Evolutionary conservation across 2,113 vertebrate genomes (phyloP).

Genomic region (Mustelus asterias): DNA sequence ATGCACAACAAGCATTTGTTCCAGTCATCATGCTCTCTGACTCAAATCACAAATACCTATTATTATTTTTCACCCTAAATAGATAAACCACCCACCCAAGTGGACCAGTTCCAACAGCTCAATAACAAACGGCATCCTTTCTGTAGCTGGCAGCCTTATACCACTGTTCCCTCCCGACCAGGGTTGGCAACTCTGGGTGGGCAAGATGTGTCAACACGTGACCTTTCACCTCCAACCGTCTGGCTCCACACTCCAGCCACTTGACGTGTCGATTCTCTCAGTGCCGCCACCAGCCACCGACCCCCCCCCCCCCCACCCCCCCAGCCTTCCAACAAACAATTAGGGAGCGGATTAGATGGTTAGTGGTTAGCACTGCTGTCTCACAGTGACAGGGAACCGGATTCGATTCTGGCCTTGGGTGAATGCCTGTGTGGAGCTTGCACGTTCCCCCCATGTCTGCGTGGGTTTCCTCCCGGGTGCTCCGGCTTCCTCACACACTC

Average conservation of each 20-base stretch:
- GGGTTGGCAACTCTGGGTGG: not conserved
- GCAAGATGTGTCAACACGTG: not conserved
- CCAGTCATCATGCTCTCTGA: not conserved
- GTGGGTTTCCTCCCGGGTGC: no score
- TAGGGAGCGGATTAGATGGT: not conserved
- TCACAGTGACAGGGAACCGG: no score
- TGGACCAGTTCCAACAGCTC: not conserved
- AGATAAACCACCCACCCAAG: not conserved
- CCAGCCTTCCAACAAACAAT: not conserved
- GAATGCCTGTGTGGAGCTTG: no score
- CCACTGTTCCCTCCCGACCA: not conserved
- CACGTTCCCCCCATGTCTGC: no score
- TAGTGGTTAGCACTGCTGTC: no score
- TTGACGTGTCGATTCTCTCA: not conserved
- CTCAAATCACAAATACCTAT: slow-evolving; percentile 2
- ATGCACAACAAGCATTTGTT: not conserved
- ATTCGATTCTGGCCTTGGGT: no score
- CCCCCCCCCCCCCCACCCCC: no score
- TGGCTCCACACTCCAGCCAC: not conserved
- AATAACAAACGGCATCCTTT: not conserved
- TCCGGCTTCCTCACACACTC: no score
- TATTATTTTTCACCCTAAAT: slow-evolving; percentile 24
- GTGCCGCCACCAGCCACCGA: not conserved
- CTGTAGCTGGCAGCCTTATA: not conserved
- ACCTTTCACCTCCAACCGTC: not conserved